Conservation (phyloP, 2,888 invertebrate genomes). For the Polyommatus icarus region DNA sequence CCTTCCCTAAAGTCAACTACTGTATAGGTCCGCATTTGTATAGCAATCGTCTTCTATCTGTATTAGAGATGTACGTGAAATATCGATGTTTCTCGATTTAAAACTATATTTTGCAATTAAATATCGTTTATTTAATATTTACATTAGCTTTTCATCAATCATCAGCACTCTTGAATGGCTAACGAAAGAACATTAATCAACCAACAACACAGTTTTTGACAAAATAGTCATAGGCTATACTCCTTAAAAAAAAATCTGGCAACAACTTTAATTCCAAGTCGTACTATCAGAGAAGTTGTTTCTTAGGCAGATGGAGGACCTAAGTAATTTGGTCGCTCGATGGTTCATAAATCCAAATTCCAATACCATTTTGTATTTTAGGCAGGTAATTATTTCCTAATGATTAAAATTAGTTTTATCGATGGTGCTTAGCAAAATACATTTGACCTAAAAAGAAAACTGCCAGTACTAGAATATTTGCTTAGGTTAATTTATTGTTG, state of each 20-base stretch:
- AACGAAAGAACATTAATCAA: not conserved
- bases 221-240: no score
- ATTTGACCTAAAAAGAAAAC: not conserved
- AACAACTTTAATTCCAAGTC: no score
- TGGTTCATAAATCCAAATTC: no score
- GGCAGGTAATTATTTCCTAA: no score
- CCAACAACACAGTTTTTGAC: not conserved
- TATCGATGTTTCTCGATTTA: not conserved
- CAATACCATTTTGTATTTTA: no score
- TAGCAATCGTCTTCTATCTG: slow-evolving; percentile 67
- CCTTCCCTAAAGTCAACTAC: slow-evolving; percentile 73
- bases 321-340: no score
- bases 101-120: not conserved
- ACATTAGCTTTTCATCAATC: not conserved
- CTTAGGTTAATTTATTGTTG: not conserved
- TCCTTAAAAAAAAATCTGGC: no score
- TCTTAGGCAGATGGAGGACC: no score
- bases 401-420: no score
- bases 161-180: not conserved
- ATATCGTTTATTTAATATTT: not conserved
- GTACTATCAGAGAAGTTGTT: no score
- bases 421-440: no score
- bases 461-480: not conserved
- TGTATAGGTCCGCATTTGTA: slow-evolving; percentile 63
- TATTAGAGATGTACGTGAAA: slow-evolving; percentile 38